Percentiles rank a stretch among this genome's conserved stretches.
Conservation (phyloP, 2,888 invertebrate genomes). For the Leucophenga montana region DNA sequence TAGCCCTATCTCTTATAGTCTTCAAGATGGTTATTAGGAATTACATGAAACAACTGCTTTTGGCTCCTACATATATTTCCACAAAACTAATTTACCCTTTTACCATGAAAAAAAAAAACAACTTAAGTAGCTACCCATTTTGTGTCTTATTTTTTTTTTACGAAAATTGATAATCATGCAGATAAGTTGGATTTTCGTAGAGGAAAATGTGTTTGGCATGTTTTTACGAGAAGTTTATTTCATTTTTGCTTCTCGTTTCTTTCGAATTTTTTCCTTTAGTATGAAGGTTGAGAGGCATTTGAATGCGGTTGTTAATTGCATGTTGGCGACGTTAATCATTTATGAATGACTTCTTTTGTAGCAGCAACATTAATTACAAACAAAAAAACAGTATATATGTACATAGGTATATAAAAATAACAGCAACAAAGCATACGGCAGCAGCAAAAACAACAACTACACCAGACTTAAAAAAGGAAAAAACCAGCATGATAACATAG, state of each 20-base stretch:
- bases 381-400: no score
- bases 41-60: no score
- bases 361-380: slow-evolving; percentile 22
- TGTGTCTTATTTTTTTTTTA: slow-evolving; percentile 11
- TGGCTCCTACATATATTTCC: no score
- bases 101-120: no score
- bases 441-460: not conserved
- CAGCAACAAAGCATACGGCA: slow-evolving; percentile 47
- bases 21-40: no score
- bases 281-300: slow-evolving; percentile 39
- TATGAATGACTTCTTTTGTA: slow-evolving; percentile 53
- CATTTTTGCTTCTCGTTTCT: slow-evolving; percentile 34
- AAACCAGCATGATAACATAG: not conserved
- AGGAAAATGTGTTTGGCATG: slow-evolving; percentile 32
- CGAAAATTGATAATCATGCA: slow-evolving; percentile 38
- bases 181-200: slow-evolving; percentile 29
- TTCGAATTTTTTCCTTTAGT: slow-evolving; percentile 38
- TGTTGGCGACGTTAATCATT: slow-evolving; percentile 54
- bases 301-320: slow-evolving; percentile 33
- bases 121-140: not conserved
- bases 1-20: no score
- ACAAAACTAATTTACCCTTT: no score
- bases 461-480: not conserved
- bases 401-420: no score
- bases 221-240: slow-evolving; percentile 6